Conservation (phyloP, 2,113 vertebrate genomes). For the Eretmochelys imbricata region DNA sequence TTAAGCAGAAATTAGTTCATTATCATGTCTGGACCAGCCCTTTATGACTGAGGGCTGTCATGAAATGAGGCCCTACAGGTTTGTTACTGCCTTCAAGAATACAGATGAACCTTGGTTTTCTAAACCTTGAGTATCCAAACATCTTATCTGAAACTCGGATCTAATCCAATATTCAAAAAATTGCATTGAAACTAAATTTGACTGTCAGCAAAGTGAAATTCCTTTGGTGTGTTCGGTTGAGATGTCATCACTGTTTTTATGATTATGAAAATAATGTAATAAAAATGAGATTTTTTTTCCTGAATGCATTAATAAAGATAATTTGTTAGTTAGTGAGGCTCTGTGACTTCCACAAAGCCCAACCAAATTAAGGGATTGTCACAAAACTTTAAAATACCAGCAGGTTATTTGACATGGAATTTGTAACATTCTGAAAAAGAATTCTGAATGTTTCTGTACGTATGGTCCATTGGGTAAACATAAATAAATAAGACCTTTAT, state of each 20-base stretch:
- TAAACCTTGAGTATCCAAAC: neutral
- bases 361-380: slow-evolving; percentile 62
- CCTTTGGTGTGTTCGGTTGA: slow-evolving; percentile 75
- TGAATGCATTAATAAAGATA: slow-evolving; percentile 82
- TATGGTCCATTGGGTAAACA: slow-evolving; percentile 55
- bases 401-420: slow-evolving; percentile 56
- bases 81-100: neutral
- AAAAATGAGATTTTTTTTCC: slow-evolving; percentile 77
- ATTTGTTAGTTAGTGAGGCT: slow-evolving; percentile 57
- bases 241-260: slow-evolving; percentile 80
- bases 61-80: neutral
- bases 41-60: neutral
- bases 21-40: neutral
- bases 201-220: slow-evolving; percentile 70
- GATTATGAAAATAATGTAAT: slow-evolving; percentile 81
- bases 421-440: slow-evolving; percentile 52
- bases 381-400: slow-evolving; percentile 48
- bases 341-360: neutral
- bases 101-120: neutral
- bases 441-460: slow-evolving; percentile 61
- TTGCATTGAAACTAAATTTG: slow-evolving; percentile 45
- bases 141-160: neutral
- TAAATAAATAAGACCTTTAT: slow-evolving; percentile 68
- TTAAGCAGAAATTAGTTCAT: neutral
- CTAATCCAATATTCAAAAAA: neutral